Percentiles rank a stretch among this genome's conserved stretches.
These are phyloP conservation scores for Onychomys arenicola DNA, from an alignment of 2,797 vertebrate genomes.

Conservation along the genomic window DNA sequence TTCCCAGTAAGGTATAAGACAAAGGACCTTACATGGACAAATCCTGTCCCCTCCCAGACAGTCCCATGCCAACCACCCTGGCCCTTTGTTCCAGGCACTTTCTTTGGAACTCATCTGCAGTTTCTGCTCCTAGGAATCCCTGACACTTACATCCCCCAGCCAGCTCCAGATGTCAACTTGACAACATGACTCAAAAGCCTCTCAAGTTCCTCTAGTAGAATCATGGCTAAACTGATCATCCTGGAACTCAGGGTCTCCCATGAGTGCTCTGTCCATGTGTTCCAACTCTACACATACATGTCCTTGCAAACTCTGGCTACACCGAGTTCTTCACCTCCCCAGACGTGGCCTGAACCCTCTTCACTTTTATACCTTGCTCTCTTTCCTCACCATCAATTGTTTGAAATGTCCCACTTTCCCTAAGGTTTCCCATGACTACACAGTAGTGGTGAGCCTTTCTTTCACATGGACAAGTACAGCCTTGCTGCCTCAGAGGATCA, in stretches of 20 bases:
- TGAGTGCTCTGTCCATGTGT: background rate
- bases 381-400: background rate
- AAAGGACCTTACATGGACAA: background rate
- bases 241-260: background rate
- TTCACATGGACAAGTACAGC: background rate
- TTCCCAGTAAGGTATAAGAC: background rate
- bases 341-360: background rate
- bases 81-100: background rate
- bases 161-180: background rate
- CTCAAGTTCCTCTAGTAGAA: background rate
- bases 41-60: background rate
- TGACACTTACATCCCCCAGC: background rate
- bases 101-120: background rate
- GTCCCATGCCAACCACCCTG: background rate
- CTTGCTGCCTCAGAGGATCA: background rate
- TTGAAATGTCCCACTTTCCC: background rate
- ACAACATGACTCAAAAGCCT: background rate
- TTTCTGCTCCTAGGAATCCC: background rate
- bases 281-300: background rate
- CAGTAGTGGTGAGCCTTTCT: background rate
- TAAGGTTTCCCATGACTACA: background rate
- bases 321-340: background rate
- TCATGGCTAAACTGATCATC: background rate
- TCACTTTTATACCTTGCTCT: background rate
- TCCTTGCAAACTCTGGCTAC: background rate